Evolutionary conservation across 2,113 vertebrate genomes (phyloP), one percentile per base, ranked within the genome.

Genomic region (Cephalopholis sonnerati): DNA sequence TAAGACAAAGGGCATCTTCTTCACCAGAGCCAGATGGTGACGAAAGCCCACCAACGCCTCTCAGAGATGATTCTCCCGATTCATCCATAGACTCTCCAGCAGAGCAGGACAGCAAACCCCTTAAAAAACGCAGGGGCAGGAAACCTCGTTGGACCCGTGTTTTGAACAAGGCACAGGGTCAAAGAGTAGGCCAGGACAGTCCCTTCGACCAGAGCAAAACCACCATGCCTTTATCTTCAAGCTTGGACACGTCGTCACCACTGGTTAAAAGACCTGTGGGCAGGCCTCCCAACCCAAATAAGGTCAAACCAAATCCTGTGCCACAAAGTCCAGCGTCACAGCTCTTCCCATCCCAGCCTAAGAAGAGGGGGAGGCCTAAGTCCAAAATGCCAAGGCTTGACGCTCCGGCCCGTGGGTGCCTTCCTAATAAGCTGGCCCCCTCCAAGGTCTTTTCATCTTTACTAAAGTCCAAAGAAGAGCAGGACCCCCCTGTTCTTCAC

Each of bases 351-450:
- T 44, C 80, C 24, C 93, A 89, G 87, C 89, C 87, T 62, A 95
- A 95, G 88, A 99, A 98, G 93, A 95, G 97, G 85, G 97, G 97
- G 81, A 96, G 97, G 81, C 96, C 97, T 17, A 98, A 98, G 85
- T 93, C 97, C 66, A 97, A 99, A 93, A 99, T 99, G 98, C 98
- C 98, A 17, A 96, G 96, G 24, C 94, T 99, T 0, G 97, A 99
- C 67, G 97, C 96, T 29, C 96, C 96, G 29, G 92, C 95, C 4
- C 96, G 96, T 24, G 93, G 95, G 93, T 96, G 93, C 87, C 95
- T 90, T 7, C 93, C 97, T 74, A 95, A 97, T 18, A 99, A 99
- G 89, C 94, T 97, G 55, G 95, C 94, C 12, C 96, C 97, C 5
- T 98, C 97, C 0, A 99, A 98, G 94, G 97, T 98, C 16, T 98